phyloP scores from a whole-genome alignment of 2,797 vertebrate genomes.

The Alfaro cultratus region DNA sequence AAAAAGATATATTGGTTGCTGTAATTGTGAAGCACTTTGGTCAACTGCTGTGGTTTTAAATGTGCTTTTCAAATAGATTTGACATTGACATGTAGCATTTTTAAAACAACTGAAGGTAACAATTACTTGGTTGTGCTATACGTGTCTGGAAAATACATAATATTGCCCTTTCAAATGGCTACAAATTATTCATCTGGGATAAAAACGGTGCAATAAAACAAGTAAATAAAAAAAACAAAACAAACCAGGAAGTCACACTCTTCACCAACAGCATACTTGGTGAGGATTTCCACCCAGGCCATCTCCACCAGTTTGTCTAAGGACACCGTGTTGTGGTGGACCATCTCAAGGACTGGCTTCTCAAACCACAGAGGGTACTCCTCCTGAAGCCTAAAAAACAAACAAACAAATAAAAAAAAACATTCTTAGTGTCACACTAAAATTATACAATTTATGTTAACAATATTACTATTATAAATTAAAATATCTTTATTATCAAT shows the following conservation, averaged over 20 bases:
- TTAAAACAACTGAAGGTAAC: no score
- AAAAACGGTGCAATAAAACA: neutral
- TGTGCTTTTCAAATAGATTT: no score
- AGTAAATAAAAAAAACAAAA: conserved; percentile 10
- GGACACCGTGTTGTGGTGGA: conserved; percentile 97
- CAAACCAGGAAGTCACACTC: conserved; percentile 96
- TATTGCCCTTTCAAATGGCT: no score
- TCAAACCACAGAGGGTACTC: conserved; percentile 98
- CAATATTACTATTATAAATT: neutral
- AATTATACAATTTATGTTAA: neutral
- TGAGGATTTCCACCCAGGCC: conserved; percentile 97
- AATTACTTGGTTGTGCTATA: no score
- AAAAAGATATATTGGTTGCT: no score
- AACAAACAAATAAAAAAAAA: conserved; percentile 16
- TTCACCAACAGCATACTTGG: conserved; percentile 95
- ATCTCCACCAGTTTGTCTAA: conserved; percentile 96
- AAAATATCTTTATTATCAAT: neutral
- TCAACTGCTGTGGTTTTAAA: no score
- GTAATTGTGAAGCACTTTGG: no score
- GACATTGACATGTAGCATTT: no score
- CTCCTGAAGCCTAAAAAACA: conserved; percentile 91
- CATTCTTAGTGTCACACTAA: neutral
- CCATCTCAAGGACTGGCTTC: conserved; percentile 94
- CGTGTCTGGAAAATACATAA: no score
- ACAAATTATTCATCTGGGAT: neutral